Evolutionary conservation across 2,797 vertebrate species (phyloP).

Genomic region (Dromococcyx pavoninus): DNA sequence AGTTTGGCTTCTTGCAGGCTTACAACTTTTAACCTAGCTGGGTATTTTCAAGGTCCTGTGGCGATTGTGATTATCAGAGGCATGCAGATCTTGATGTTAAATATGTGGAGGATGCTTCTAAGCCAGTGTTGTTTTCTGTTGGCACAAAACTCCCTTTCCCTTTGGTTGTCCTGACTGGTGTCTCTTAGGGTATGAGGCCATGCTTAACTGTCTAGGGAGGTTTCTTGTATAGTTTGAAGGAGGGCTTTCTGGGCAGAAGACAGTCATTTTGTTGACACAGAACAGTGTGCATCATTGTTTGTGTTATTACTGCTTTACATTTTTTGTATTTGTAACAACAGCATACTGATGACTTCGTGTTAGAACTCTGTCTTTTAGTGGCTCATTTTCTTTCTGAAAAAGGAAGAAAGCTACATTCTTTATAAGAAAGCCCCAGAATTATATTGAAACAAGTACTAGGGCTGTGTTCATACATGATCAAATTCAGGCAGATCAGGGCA

Average conservation of each 20-base stretch:
- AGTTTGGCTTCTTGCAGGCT: not conserved
- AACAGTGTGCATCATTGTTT: conserved; percentile 9
- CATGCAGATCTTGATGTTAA: not conserved
- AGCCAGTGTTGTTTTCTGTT: not conserved
- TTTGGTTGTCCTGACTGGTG: not conserved
- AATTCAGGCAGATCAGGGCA: conserved; percentile 41
- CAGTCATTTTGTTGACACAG: not conserved
- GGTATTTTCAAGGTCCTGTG: not conserved
- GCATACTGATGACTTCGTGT: conserved; percentile 26
- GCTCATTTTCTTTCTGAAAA: not conserved
- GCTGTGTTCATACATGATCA: conserved; percentile 41
- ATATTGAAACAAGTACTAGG: not conserved
- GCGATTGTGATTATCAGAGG: not conserved
- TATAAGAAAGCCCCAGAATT: not conserved
- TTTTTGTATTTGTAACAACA: conserved; percentile 34
- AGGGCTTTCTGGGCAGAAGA: not conserved
- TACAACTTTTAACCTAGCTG: not conserved
- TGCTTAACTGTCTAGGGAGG: not conserved
- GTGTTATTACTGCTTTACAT: conserved; percentile 37
- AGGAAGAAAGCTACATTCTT: not conserved
- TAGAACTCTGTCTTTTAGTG: conserved; percentile 56
- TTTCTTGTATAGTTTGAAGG: not conserved
- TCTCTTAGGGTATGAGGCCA: not conserved
- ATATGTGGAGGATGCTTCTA: not conserved
- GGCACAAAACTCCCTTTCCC: not conserved